Base-by-base conservation (phyloP, 92 coral and sea anemone genomes). In the Pocillopora meandrina region DNA sequence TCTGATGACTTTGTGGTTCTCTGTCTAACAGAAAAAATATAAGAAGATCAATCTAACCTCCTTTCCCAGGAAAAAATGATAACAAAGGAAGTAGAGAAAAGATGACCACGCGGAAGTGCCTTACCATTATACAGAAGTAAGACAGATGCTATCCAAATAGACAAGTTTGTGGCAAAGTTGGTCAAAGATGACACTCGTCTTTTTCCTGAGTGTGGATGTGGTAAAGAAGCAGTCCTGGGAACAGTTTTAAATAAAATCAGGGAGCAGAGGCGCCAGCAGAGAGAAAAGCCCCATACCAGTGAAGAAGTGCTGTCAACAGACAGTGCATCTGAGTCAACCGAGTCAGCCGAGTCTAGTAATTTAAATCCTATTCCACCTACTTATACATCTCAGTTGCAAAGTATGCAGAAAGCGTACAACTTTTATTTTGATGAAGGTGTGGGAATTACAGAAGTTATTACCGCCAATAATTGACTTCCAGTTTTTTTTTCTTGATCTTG, bases 361-460 rank as follows among this genome's bases (percentile, higher is more conserved):
- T 52, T 35, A 6, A 56, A 52, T 36, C 15, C 65, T 31, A 57
- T 47, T 75, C 65, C 79, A 9, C 79, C 65, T 75, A 0, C 65
- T 23, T 23, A 23, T 23, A 23, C 26, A 58, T 57, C 65, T 56
- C 47, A 58, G 79, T 75, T 75, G 23, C 18, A n/a, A 15, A 47
- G 79, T 57, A 65, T 75, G 61, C 26, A 23, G 26, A 56, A 19
- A 52, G 14, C 18, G n/a, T 75, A 75, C 79, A 75, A 75, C 79
- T 65, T 75, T 75, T 75, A 75, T 57, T 75, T 75, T 58, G 64
- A 56, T 75, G 79, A 75, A 56, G 79, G 79, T 75, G 65, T 56
- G 79, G 35, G 36, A 21, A 23, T 75, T 56, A 55, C 55, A 59
- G 56, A 23, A 23, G 26, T 23, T 23, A 23, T 23, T 23, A 23